phyloP scores from a whole-genome alignment of 2,113 vertebrate species.

The Lepus timidus region DNA sequence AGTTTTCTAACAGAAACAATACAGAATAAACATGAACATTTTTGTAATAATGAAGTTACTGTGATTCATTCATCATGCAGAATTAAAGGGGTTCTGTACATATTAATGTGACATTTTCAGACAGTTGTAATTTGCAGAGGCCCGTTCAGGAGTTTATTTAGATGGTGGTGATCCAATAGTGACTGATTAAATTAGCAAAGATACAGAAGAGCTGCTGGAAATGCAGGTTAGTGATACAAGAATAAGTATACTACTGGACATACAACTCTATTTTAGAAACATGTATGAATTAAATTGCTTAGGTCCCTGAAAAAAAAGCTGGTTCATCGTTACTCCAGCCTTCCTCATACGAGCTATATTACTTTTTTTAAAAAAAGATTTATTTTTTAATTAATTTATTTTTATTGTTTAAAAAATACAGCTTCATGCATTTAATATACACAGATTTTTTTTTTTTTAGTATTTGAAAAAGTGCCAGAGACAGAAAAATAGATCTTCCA shows the following conservation, averaged over 20 bases:
- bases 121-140: background rate
- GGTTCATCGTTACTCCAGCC: background rate
- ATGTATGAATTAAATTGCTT: background rate
- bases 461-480: too few species aligned
- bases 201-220: background rate
- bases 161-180: background rate
- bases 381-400: too few species aligned
- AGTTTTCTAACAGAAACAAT: background rate
- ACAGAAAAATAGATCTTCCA: too few species aligned
- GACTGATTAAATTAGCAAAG: background rate
- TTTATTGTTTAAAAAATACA: too few species aligned
- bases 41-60: constrained; percentile 23
- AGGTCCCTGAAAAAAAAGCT: background rate
- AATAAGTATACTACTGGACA: background rate
- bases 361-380: too few species aligned
- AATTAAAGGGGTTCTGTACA: constrained; percentile 9
- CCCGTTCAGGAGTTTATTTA: background rate
- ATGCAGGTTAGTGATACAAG: background rate
- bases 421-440: too few species aligned
- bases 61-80: background rate
- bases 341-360: background rate
- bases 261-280: background rate
- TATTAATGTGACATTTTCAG: background rate
- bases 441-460: too few species aligned
- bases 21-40: background rate